Conservation (phyloP, 2,888 invertebrate species). For the Drosophila neotestacea region DNA sequence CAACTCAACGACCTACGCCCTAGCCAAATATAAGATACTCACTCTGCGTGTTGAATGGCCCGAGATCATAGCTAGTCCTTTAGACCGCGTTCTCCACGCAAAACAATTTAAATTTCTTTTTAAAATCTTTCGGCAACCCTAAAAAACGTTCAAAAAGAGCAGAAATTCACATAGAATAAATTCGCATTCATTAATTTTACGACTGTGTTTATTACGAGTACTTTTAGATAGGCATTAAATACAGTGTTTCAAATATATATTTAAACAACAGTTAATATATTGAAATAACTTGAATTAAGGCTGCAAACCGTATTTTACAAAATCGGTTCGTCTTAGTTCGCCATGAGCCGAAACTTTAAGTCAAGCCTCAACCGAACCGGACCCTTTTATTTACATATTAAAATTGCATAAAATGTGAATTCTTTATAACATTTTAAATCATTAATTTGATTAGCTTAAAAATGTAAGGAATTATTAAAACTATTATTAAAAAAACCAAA, state of each 20-base stretch:
- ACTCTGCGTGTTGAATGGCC: constrained; percentile 9
- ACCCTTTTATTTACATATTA: no score
- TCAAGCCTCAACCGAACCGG: no score
- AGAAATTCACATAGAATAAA: constrained; percentile 14
- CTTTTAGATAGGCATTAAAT: constrained; percentile 17
- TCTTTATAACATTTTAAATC: no score
- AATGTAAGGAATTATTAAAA: no score
- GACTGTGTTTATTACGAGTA: constrained; percentile 12
- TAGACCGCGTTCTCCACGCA: constrained; percentile 5
- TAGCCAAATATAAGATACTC: constrained; percentile 19
- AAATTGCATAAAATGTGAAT: background rate
- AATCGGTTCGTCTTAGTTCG: no score
- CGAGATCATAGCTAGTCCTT: constrained; percentile 25
- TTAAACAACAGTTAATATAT: background rate
- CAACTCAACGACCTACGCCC: constrained; percentile 13
- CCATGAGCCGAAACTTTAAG: no score
- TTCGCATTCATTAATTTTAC: constrained; percentile 19
- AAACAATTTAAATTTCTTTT: constrained; percentile 32
- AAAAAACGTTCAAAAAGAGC: constrained; percentile 15
- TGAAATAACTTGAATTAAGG: background rate
- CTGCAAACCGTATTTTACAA: background rate
- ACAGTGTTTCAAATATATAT: constrained; percentile 3
- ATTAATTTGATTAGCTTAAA: no score
- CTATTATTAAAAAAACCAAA: no score
- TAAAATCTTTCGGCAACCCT: constrained; percentile 27